A percentile compares a stretch with the other conserved stretches of the same genome.
phyloP scores from a whole-genome alignment of 2,888 invertebrate genomes.

The Ametastegia equiseti region DNA sequence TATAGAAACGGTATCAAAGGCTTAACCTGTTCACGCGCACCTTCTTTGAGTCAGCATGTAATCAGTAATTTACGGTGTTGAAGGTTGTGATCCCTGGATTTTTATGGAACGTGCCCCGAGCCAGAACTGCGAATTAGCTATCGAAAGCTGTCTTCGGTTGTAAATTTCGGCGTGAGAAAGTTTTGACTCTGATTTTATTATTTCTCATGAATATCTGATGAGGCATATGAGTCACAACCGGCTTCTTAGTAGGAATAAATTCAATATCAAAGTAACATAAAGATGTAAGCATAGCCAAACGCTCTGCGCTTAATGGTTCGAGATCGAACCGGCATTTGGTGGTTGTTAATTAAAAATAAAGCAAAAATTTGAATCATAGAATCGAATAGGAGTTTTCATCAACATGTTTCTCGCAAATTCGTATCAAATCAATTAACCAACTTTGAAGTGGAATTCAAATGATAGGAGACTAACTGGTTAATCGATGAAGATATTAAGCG shows the following conservation, averaged over 20 bases:
- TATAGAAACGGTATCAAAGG: conserved; percentile 22
- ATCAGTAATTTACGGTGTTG: not conserved
- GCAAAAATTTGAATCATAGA: not conserved
- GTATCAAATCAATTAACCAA: not conserved
- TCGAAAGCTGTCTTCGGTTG: not conserved
- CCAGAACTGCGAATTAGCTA: not conserved
- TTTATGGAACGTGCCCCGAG: not conserved
- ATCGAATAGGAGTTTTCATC: not conserved
- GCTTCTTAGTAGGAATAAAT: not conserved
- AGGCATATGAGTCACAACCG: not conserved
- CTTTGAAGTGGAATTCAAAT: not conserved
- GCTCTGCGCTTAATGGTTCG: no score
- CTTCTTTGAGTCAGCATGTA: not conserved
- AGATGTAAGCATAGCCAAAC: not conserved
- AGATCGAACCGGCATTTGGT: no score
- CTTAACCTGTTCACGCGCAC: conserved; percentile 15
- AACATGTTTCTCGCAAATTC: not conserved
- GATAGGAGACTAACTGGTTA: not conserved
- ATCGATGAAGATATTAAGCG: not conserved
- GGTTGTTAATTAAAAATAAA: not conserved
- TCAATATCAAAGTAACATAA: not conserved
- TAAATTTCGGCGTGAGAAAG: conserved; percentile 17
- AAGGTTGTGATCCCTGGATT: not conserved
- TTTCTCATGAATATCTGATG: not conserved
- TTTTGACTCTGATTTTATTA: conserved; percentile 5